These are phyloP conservation scores for Diorhabda carinulata DNA, from an alignment of 1,140 invertebrate genomes.

Conservation along the genomic window DNA sequence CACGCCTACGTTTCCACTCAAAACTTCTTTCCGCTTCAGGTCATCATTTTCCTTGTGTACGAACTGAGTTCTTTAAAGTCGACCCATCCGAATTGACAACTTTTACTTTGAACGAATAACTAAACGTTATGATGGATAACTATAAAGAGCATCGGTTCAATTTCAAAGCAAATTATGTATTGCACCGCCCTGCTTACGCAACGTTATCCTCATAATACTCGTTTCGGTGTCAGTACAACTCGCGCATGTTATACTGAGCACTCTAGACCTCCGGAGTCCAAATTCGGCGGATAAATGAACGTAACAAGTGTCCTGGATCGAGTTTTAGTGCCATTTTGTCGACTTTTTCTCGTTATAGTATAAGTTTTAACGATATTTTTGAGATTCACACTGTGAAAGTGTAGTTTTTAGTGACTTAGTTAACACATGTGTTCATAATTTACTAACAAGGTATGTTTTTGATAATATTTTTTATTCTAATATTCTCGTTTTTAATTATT, in stretches of 20 bases:
- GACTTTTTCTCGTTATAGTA: not conserved
- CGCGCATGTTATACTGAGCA: not conserved
- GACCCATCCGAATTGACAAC: too few species aligned
- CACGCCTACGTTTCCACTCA: conserved; percentile 16
- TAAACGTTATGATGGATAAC: too few species aligned
- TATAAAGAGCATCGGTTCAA: too few species aligned
- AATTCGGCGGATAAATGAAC: not conserved
- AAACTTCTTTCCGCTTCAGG: conserved; percentile 26
- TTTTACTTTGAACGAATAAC: too few species aligned
- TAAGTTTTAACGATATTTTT: not conserved
- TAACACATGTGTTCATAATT: not conserved
- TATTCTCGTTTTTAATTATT: too few species aligned
- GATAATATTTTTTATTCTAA: too few species aligned
- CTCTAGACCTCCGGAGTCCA: not conserved
- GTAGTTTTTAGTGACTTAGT: not conserved
- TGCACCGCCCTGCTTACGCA: not conserved
- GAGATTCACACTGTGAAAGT: not conserved
- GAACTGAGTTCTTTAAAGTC: too few species aligned
- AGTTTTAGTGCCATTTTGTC: not conserved
- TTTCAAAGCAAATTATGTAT: not conserved
- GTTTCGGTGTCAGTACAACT: not conserved
- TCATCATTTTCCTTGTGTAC: not conserved
- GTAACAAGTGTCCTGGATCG: not conserved
- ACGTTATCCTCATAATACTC: not conserved
- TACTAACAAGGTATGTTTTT: too few species aligned